Conservation (phyloP, 2,888 invertebrate species). For the Drosophila robusta region DNA sequence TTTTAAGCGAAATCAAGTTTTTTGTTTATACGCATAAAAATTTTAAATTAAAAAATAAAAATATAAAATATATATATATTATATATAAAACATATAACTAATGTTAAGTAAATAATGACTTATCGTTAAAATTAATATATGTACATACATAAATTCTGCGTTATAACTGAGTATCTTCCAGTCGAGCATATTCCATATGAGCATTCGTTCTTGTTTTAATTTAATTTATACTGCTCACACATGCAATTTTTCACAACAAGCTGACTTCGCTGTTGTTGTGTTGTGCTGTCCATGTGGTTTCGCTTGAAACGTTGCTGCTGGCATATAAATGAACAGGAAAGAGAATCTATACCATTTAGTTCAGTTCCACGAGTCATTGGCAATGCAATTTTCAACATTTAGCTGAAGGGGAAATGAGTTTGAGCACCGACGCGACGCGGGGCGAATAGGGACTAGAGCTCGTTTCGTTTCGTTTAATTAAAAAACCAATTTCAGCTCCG, state of each 20-base stretch:
- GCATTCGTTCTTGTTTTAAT: neutral
- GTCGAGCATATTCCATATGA: neutral
- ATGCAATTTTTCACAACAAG: slow-evolving; percentile 35
- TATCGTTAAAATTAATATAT: no score
- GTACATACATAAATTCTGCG: no score
- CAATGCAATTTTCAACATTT: slow-evolving; percentile 55
- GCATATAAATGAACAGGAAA: slow-evolving; percentile 47
- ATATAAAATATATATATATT: no score
- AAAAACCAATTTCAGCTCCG: slow-evolving; percentile 68
- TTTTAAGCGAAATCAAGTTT: no score
- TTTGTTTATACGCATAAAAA: no score
- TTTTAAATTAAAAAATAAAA: no score
- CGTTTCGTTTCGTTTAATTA: slow-evolving; percentile 70
- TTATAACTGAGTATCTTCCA: neutral
- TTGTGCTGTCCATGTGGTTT: slow-evolving; percentile 36
- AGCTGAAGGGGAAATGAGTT: slow-evolving; percentile 30
- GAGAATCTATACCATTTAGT: slow-evolving; percentile 29
- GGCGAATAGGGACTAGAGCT: slow-evolving; percentile 26
- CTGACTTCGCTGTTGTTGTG: slow-evolving; percentile 26
- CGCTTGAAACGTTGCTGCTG: slow-evolving; percentile 29
- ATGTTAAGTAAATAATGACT: no score
- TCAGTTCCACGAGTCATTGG: slow-evolving; percentile 42
- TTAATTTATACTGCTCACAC: slow-evolving; percentile 16
- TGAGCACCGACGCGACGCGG: neutral
- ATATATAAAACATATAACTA: no score